Base-by-base conservation (phyloP, 2,113 vertebrate genomes). In the Holacanthus passer region DNA sequence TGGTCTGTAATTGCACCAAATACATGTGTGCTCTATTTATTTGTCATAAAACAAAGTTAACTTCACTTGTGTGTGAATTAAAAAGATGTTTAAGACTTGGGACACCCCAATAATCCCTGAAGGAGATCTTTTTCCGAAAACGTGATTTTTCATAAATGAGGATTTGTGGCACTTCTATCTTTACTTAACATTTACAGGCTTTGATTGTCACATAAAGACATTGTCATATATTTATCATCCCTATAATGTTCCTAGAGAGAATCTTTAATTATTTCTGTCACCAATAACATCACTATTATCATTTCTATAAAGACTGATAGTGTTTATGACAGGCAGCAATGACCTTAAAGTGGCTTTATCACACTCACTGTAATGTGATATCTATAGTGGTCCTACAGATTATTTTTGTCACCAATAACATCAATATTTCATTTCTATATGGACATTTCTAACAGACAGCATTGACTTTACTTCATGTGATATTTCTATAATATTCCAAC, bases 1-100 rank as follows among this genome's bases (percentile, higher is more conserved):
- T 52, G 47, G 2, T 27, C 68, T 73, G 32, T 70, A 68, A 81
- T 68, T 76, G 75, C 63, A 83, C 35, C 75, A 77, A 0, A n/a
- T n/a, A n/a, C n/a, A n/a, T 47, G 39, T 81, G 62, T 79, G 69
- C 56, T 71, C 47, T 10, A 5, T 72, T 55, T 68, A 52, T 31
- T 56, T 80, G 63, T 43, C 70, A 43, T 8, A 22, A 8, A 13
- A 11, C 22, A 52, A n/a, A n/a, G 22, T 37, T 32, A 50, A 75
- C 19, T 12, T n/a, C 64, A 48, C 20, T 32, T 27, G 11, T 22
- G 22, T 5, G 35, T 11, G 24, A 43, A 53, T 55, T 65, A 22
- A 53, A 78, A n/a, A 27, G 20, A 43, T 7, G 48, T 45, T 32
- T 1, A 17, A n/a, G 31, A 7, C 13, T 67, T 13, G 53, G 43